These are phyloP conservation scores for Drosophila pruinosa DNA, from an alignment of 1,140 invertebrate species.

Conservation along the genomic window DNA sequence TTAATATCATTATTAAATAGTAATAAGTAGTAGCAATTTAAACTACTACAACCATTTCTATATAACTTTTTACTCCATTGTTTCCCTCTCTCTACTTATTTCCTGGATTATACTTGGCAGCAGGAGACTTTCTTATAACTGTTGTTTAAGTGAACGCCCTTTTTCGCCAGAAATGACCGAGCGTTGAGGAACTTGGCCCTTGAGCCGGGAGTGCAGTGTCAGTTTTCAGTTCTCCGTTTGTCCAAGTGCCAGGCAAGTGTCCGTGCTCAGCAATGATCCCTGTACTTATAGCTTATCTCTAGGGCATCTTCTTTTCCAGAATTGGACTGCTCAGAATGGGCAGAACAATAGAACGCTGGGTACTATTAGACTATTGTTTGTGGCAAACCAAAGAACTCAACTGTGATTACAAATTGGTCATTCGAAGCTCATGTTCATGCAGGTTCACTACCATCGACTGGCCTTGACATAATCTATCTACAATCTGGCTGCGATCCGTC, in stretches of 20 bases:
- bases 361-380: neutral
- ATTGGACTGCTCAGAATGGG: no score
- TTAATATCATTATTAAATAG: no score
- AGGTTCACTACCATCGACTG: neutral
- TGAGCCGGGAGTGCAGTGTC: slow-evolving; percentile 51
- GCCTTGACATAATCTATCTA: neutral
- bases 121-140: slow-evolving; percentile 20
- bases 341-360: neutral
- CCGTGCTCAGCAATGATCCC: neutral
- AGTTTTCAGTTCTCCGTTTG: slow-evolving; percentile 57
- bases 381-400: neutral
- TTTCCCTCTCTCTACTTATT: neutral
- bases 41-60: no score
- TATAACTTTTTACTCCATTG: neutral
- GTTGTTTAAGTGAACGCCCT: neutral
- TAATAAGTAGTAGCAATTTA: no score
- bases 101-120: slow-evolving; percentile 10
- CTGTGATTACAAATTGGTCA: neutral
- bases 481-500: slow-evolving; percentile 16
- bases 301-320: neutral
- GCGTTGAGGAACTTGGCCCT: slow-evolving; percentile 65
- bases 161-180: slow-evolving; percentile 51
- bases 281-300: neutral
- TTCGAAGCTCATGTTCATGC: neutral
- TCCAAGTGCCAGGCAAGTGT: slow-evolving; percentile 31